A percentile compares a stretch with the other conserved stretches of the same genome.
Conservation (phyloP, 2,113 vertebrate genomes). For the Colossoma macropomum region DNA sequence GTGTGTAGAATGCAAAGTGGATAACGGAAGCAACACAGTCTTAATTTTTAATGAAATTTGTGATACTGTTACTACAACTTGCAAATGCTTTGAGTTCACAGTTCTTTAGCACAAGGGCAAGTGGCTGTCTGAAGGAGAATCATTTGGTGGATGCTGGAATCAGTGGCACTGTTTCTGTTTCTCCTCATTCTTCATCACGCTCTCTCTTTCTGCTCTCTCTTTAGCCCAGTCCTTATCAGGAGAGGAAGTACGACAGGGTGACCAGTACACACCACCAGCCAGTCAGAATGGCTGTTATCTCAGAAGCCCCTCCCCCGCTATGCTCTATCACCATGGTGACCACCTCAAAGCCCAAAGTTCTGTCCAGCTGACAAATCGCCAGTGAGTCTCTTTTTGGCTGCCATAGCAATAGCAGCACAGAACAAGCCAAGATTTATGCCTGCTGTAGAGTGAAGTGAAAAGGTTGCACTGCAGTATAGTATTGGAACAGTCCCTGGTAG, state of each 20-base stretch:
- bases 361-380: slow-evolving; percentile 62
- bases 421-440: slow-evolving; percentile 48
- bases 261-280: background rate
- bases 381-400: slow-evolving; percentile 77
- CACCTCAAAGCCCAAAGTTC: slow-evolving; percentile 23
- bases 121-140: background rate
- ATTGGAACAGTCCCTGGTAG: slow-evolving; percentile 6
- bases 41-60: background rate
- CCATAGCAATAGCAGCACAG: slow-evolving; percentile 42
- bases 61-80: background rate
- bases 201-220: background rate
- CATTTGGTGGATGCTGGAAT: background rate
- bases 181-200: background rate
- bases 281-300: slow-evolving; percentile 28
- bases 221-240: slow-evolving; percentile 69
- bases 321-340: slow-evolving; percentile 45
- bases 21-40: too few species aligned
- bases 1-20: slow-evolving; percentile 68
- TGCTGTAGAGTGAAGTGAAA: slow-evolving; percentile 41
- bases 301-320: slow-evolving; percentile 41
- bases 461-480: slow-evolving; percentile 19
- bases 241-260: slow-evolving; percentile 56
- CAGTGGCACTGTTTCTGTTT: background rate
- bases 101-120: background rate
- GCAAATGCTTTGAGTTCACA: background rate